These are phyloP conservation scores for Marmota monax DNA, from an alignment of 2,113 vertebrate species.

Conservation along the genomic window DNA sequence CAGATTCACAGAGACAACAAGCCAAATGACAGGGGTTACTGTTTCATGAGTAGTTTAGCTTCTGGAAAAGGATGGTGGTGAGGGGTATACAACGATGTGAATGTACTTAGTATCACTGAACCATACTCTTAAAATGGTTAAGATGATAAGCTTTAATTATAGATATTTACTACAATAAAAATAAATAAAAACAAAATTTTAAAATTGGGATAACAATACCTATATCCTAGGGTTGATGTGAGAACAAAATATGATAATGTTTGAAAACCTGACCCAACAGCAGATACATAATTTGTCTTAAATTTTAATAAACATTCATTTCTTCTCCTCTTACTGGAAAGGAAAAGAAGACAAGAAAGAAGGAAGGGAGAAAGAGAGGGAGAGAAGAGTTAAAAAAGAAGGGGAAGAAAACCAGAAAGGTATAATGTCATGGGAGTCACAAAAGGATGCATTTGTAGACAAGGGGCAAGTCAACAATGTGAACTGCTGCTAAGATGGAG, in stretches of 20 bases:
- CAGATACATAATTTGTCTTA: slow-evolving; percentile 10
- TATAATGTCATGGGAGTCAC: neutral
- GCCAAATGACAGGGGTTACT: neutral
- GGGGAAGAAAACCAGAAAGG: neutral
- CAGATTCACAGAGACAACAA: neutral
- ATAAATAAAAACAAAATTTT: neutral
- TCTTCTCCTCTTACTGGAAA: neutral
- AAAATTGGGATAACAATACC: neutral
- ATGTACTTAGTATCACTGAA: neutral
- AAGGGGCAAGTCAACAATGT: neutral
- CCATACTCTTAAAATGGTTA: neutral
- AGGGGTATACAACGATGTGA: neutral
- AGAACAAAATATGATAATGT: slow-evolving; percentile 22
- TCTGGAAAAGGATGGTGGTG: neutral
- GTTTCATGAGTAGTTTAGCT: neutral
- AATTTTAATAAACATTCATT: slow-evolving; percentile 27
- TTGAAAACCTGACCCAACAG: slow-evolving; percentile 2
- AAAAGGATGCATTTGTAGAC: neutral
- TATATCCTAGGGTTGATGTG: neutral
- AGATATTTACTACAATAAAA: neutral
- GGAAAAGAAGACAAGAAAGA: neutral
- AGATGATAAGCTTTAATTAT: neutral
- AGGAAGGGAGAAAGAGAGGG: neutral
- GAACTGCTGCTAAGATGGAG: neutral
- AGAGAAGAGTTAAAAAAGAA: neutral